These are phyloP conservation scores for Clunio marinus DNA, from an alignment of 2,888 invertebrate species.

Conservation along the genomic window DNA sequence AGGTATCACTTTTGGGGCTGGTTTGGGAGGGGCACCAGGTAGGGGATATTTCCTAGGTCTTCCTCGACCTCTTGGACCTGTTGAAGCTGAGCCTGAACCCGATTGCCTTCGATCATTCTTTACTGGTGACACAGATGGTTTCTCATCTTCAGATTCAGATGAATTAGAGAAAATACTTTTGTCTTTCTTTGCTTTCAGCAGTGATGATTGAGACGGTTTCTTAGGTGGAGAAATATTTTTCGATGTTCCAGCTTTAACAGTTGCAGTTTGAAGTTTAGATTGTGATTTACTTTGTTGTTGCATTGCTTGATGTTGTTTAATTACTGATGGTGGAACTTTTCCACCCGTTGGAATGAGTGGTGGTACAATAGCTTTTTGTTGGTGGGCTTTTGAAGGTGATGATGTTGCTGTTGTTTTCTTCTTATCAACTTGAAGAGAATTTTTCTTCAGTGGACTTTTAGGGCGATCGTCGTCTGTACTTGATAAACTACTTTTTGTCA, in stretches of 20 bases:
- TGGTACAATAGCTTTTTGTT: constrained; percentile 30
- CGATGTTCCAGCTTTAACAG: not conserved
- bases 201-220: not conserved
- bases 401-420: not conserved
- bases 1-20: constrained; percentile 42
- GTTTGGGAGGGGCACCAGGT: constrained; percentile 45
- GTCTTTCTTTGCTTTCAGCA: constrained; percentile 46
- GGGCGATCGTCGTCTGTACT: constrained; percentile 30
- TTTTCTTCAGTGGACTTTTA: constrained; percentile 22
- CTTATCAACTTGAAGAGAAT: not conserved
- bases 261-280: not conserved
- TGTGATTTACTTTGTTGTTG: constrained; percentile 23
- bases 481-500: constrained; percentile 23
- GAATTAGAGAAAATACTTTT: constrained; percentile 76
- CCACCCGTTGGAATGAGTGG: constrained; percentile 46
- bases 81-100: constrained; percentile 42
- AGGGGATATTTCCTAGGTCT: constrained; percentile 41
- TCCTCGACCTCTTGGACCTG: not conserved
- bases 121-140: constrained; percentile 45
- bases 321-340: constrained; percentile 49
- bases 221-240: constrained; percentile 12
- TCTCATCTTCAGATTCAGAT: constrained; percentile 58
- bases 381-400: not conserved
- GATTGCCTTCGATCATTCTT: constrained; percentile 42
- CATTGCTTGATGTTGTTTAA: constrained; percentile 42